A percentile compares a stretch with the other conserved stretches of the same genome.
Evolutionary conservation across 2,113 vertebrate species (phyloP).

Genomic region (Boulengeromyrus knoepffleri): DNA sequence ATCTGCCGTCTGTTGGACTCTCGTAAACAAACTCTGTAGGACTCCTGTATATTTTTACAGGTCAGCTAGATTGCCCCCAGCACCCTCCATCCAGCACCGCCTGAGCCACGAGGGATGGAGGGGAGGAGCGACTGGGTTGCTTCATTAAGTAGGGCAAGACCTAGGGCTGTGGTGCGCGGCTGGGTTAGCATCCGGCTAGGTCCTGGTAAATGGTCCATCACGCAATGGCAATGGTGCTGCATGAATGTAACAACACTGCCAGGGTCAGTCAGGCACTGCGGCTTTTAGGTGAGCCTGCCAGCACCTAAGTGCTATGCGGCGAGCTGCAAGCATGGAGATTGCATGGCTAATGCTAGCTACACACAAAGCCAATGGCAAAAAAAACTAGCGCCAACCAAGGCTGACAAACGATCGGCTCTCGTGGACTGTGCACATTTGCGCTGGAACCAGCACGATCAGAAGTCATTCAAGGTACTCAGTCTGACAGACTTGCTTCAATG

Average conservation of each 20-base stretch:
- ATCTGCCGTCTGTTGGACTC: neutral
- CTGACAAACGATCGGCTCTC: neutral
- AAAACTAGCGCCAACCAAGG: neutral
- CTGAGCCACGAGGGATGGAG: neutral
- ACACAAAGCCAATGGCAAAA: neutral
- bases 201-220: neutral
- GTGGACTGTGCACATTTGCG: neutral
- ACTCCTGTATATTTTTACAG: conserved; percentile 7
- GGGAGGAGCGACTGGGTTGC: neutral
- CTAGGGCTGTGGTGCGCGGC: neutral
- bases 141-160: neutral
- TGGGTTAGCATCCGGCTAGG: neutral
- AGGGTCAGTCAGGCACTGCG: neutral
- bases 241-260: neutral
- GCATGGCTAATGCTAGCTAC: neutral
- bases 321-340: neutral
- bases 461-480: neutral
- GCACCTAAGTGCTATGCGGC: neutral
- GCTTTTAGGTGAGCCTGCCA: neutral
- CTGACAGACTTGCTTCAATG: neutral
- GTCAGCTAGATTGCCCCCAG: conserved; percentile 9
- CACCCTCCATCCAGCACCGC: neutral
- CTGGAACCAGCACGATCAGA: neutral
- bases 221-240: neutral
- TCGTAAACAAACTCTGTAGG: conserved; percentile 23